Evolutionary conservation across 1,140 invertebrate species (phyloP), one percentile per base, ranked within the genome.

Genomic region (Vanessa tameamea): DNA sequence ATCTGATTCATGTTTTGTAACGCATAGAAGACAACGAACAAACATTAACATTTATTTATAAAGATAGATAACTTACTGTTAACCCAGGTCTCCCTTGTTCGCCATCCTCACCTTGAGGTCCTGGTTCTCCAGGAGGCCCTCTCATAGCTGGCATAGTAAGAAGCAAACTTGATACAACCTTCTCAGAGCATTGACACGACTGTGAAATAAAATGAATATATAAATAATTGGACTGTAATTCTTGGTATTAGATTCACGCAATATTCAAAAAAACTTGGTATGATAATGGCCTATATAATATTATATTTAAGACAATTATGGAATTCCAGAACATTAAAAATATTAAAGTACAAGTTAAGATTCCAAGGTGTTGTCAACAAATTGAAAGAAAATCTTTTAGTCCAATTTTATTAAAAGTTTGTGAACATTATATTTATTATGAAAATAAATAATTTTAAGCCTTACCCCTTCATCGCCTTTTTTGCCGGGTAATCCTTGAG

Each of bases 101-200:
- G 11, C 71, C 71, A 37, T 59, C 55, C 5, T 73, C 71, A n/a
- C 71, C 71, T 47, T 3, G 53, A 63, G 47, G 64, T 0, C 78
- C 78, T 8, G 71, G 68, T 61, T 74, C 69, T 12, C 82, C 88
- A 31, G 53, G 78, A 13, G 81, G 84, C 0, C 89, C 89, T 77
- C 76, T 87, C 81, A 88, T 82, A 69, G 86, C 78, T 15, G 87
- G 84, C 81, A 88, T 87, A 14, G 59, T 77, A 31, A 61, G 69
- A 11, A 91, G 37, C 15, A 88, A 64, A 9, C 61, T 77, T 6
- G 84, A 85, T 47, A 89, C 83, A 4, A 84, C 31, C 3, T 76
- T 55, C 72, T 84, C 79, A 13, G 87, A 87, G 74, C 89, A 91
- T 63, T 82, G 59, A 50, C 89, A 91, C 14, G 68, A 61, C 89